Base-by-base conservation (phyloP, 2,888 invertebrate species). In the Quadriops clusia region DNA sequence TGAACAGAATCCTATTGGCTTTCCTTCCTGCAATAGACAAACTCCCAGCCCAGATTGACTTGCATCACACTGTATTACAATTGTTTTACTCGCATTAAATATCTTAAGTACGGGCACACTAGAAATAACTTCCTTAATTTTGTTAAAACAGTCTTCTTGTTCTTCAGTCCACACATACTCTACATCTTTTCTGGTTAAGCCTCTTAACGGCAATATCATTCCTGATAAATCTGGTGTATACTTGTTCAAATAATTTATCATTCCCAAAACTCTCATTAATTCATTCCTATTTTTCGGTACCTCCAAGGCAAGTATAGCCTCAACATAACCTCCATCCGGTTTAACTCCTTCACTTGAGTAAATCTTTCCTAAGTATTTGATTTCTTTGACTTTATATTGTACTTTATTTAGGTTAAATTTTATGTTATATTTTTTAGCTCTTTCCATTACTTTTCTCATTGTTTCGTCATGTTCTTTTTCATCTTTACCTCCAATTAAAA, bases 401-500 rank as follows among this genome's bases (percentile, higher is more conserved):
- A 47, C 10, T 36, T 51, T 52, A 3, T 39, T 33, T 14, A 17
- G 32, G 37, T 50, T 52, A 29, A 52, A 54, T 36, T 45, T 51
- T 5, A 52, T 34, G 38, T 44, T 43, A 18, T 36, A 26, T 28
- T 42, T 4, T 33, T 15, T 32, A 7, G 47, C 46, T 25, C 39
- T 34, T 4, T 45, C 30, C 24, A 53, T 17, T 2, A 52, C 46
- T 31, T 33, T 7, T 16, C 35, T 27, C 10, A 51, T 29, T 17
- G 39, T 46, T 25, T 32, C 4, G 34, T 48, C 44, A 37, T 47
- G 49, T 32, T 47, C 34, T 40, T 33, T 25, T 32, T 39, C 25
- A 12, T 11, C 28, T 20, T 32, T 23, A 8, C 32, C 40, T 4
- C 31, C 18, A 13, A 37, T 32, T 13, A 42, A 17, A 33, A 54